Base-by-base conservation (phyloP, 2,113 vertebrate genomes). In the Damaliscus lunatus region DNA sequence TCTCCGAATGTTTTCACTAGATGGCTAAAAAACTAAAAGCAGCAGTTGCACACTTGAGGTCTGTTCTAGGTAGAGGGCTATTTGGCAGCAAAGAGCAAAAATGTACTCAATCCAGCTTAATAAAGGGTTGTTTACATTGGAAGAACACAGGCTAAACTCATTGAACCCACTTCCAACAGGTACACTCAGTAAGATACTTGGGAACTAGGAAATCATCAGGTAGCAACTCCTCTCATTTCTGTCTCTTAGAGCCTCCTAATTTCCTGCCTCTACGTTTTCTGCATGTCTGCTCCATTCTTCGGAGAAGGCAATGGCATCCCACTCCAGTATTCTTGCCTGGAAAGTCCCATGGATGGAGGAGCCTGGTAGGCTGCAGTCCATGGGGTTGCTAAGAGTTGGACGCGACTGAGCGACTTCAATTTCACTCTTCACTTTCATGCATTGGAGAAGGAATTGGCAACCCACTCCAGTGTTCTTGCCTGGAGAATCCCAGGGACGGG, bases 301-400 rank as follows among this genome's bases (percentile, higher is more conserved):
- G 1, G 14, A 62, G 60, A 62, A 33, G 60, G 60, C 60, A 62
- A 7, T 62, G 31, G 29, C 60, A 62, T 29, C 29, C 60, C 14
- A 62, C 60, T 62, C 60, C 31, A 33, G 29, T 33, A 16, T 13
- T 33, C 29, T 62, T 62, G 60, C 14, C 59, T 62, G 59, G 59
- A 62, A 29, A 62, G 6, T 31, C 59, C 29, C 59, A 62, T 31
- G 59, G 59, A 62, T 0, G 6, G 13, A 29, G 59, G 59, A 62
- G 13, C 13, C 29, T 62, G 6, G 59, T 15, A 6, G 29, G 29
- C 59, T 62, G 59, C 59, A 7, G 59, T 31, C 13, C 13, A 15
- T 0, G 29, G 29, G 1, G 59, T 62, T 1, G 13, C 59, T 14
- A 14, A 31, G 13, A 31, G 59, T 62, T 0, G 0, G 59, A 62